A percentile compares a stretch with the other conserved stretches of the same genome.
Conservation (phyloP, 2,113 vertebrate species). For the Protomyctophum bolini region DNA sequence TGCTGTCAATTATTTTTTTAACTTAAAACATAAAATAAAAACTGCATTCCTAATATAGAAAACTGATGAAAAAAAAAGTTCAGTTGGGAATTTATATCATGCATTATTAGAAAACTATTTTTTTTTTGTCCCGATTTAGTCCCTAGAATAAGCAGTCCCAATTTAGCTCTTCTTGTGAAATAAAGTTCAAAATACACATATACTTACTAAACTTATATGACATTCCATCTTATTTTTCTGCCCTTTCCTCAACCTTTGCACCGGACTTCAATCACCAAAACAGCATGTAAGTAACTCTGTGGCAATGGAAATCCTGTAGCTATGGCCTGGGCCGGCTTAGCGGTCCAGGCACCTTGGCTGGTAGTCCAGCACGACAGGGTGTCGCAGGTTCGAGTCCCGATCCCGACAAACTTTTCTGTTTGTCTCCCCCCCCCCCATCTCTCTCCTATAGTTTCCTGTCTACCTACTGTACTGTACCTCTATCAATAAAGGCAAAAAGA, state of each 20-base stretch:
- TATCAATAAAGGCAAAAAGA: too few species aligned
- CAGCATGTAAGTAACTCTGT: constrained; percentile 83
- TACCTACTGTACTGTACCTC: too few species aligned
- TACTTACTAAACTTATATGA: background rate
- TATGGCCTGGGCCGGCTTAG: too few species aligned
- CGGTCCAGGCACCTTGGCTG: too few species aligned
- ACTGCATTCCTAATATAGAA: constrained; percentile 86
- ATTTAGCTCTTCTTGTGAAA: background rate
- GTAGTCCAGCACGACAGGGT: too few species aligned
- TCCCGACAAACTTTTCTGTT: too few species aligned
- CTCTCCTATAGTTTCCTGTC: too few species aligned
- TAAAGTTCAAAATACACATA: background rate
- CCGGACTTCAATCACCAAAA: background rate
- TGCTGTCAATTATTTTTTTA: constrained; percentile 86
- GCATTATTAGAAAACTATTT: background rate
- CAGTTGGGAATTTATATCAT: background rate
- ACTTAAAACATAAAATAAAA: constrained; percentile 86
- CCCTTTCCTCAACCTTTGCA: constrained; percentile 74
- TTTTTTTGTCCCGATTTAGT: background rate
- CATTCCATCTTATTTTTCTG: constrained; percentile 85
- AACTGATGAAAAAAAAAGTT: background rate
- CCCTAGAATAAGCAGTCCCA: background rate
- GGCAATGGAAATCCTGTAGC: constrained; percentile 80
- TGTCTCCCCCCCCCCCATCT: too few species aligned
- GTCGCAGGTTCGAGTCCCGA: too few species aligned